Base-by-base conservation (phyloP, 2,888 invertebrate genomes). In the Plemyria rubiginata region DNA sequence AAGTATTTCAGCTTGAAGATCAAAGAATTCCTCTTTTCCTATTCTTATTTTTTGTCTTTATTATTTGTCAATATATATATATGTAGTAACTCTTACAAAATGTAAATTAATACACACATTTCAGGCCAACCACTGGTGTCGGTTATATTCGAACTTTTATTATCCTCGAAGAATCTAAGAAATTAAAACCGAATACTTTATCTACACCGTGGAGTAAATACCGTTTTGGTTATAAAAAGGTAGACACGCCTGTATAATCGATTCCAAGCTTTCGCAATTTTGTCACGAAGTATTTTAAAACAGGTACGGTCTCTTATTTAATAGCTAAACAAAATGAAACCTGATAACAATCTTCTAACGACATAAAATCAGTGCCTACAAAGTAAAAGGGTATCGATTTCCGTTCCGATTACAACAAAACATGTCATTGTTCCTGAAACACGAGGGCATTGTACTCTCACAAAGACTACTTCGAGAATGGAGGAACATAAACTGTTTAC, bases 401-500 rank as follows among this genome's bases (percentile, higher is more conserved):
- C 65, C 54, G 62, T 67, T 71, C 56, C 67, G 63, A 70, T 68
- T 66, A 68, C 68, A 71, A 65, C 64, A 62, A 70, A 71, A 69
- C 69, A 66, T 68, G 65, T 71, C 70, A 62, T 68, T 70, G 68
- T 68, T 60, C 65, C 65, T 66, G 64, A 67, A 68, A 67, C 65
- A 63, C 56, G 67, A 54, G 65, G 65, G 54, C 62, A 68, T 71
- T 71, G 67, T 70, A 56, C 65, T 60, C 41, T 55, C 56, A 68
- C 71, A 70, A 70, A 74, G 67, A 70, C 68, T 58, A 67, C 63
- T 68, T 66, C 67, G 60, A 66, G 72, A 68, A 77, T 68, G 70
- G 72, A 71, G 70, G 65, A 57, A 73, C 70, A 66, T 69, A 74
- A 79, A 79, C 66, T 77, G 77, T 82, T 82, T 81, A 82, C 76